Evolutionary conservation across 2,888 invertebrate species (phyloP).

Genomic region (Drosophila merina): DNA sequence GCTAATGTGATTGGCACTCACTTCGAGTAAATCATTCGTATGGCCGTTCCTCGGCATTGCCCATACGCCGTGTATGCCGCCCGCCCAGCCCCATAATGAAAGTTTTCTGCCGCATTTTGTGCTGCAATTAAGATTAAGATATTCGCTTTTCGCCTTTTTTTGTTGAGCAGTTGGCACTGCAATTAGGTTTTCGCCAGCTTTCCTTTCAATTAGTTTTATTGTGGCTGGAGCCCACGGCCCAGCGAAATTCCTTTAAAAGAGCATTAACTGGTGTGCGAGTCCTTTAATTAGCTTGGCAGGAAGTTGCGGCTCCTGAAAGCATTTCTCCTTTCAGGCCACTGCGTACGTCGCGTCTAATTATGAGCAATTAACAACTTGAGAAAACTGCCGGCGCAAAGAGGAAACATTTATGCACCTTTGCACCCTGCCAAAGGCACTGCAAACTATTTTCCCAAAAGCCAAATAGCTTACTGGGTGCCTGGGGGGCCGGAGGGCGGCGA

Average conservation of each 20-base stretch:
- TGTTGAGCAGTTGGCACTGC: constrained; percentile 24
- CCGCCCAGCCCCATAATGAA: neutral
- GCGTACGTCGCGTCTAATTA: constrained; percentile 46
- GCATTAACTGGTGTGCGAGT: constrained; percentile 51
- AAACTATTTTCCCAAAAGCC: constrained; percentile 8
- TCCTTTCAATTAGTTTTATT: constrained; percentile 66
- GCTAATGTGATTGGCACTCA: constrained; percentile 43
- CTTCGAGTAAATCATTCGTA: constrained; percentile 32
- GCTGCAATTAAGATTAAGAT: constrained; percentile 46
- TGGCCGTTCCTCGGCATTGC: neutral
- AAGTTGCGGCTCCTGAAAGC: constrained; percentile 46
- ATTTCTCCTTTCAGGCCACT: constrained; percentile 40
- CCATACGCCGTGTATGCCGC: constrained; percentile 13
- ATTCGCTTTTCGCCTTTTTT: constrained; percentile 15
- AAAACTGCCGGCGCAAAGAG: constrained; percentile 28
- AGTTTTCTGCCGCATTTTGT: constrained; percentile 22
- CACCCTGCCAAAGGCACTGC: constrained; percentile 4
- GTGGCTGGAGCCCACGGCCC: constrained; percentile 24
- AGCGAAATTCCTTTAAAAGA: constrained; percentile 39
- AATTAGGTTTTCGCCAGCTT: constrained; percentile 52
- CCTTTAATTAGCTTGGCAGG: constrained; percentile 71
- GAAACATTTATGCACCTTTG: constrained; percentile 45
- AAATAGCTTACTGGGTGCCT: neutral
- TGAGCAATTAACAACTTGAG: constrained; percentile 62
- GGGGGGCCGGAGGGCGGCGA: neutral